Evolutionary conservation across 2,113 vertebrate species (phyloP).

Genomic region (human): DNA sequence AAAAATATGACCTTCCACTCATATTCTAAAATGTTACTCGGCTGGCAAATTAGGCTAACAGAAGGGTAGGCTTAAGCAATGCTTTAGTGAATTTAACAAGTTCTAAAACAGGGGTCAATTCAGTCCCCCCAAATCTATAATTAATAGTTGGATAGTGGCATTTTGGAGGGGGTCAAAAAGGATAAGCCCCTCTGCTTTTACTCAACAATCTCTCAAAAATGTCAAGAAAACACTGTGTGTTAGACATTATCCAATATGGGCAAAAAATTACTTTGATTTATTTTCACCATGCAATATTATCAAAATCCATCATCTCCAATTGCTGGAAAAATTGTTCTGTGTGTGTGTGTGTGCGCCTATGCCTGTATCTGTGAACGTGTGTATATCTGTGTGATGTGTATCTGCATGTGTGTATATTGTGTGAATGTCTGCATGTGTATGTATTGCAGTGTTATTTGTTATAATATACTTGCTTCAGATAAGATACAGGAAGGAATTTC

Average conservation of each 20-base stretch:
- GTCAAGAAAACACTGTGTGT: neutral
- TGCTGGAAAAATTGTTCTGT: neutral
- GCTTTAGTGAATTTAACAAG: neutral
- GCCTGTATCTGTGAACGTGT: too few species aligned
- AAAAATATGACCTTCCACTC: slow-evolving; percentile 74
- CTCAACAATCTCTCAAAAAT: neutral
- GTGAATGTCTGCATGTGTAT: neutral
- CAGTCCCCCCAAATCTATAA: neutral
- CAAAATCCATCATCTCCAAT: neutral
- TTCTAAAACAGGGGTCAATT: neutral
- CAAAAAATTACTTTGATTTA: neutral
- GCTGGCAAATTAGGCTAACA: neutral
- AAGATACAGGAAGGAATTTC: neutral
- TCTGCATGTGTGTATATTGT: neutral
- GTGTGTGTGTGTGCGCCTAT: neutral
- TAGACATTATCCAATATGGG: neutral
- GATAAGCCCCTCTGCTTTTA: neutral
- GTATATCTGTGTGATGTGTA: neutral
- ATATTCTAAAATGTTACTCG: slow-evolving; percentile 32
- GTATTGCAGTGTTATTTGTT: neutral
- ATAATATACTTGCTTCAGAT: neutral
- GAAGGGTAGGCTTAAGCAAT: neutral
- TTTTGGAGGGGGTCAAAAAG: neutral
- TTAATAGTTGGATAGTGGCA: neutral
- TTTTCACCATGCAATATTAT: neutral